phyloP scores from a whole-genome alignment of 2,797 vertebrate genomes.

The Hipposideros larvatus region DNA sequence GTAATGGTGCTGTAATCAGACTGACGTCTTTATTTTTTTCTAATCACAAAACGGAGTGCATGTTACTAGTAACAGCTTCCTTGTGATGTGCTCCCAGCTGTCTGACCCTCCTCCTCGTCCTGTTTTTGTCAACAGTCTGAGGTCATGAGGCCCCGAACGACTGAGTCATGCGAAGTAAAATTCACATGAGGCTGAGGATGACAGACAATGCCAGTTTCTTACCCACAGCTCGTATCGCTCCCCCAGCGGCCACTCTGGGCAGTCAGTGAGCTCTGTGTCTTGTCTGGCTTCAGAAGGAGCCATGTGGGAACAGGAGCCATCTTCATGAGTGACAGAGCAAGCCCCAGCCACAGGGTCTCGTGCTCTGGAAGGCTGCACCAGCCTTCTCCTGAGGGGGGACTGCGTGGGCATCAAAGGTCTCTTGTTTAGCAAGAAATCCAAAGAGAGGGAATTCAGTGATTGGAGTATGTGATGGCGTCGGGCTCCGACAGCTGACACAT shows the following conservation, averaged over 20 bases:
- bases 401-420: neutral
- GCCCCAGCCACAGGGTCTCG: neutral
- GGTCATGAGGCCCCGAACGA: neutral
- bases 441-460: neutral
- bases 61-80: neutral
- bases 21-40: neutral
- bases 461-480: neutral
- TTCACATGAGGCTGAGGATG: neutral
- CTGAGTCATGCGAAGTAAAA: neutral
- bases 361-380: neutral
- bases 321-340: neutral
- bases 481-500: neutral
- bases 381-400: neutral
- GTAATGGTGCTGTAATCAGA: neutral
- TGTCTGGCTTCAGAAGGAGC: neutral
- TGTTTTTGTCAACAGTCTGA: neutral
- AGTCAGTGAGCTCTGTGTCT: neutral
- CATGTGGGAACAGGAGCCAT: neutral
- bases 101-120: neutral
- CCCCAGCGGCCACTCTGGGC: neutral
- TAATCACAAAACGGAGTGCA: neutral
- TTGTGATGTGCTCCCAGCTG: neutral
- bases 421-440: slow-evolving; percentile 24
- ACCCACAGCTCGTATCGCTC: neutral
- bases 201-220: neutral